Evolutionary conservation across 2,113 vertebrate genomes (phyloP).

Genomic region (Acrocephalus arundinaceus): DNA sequence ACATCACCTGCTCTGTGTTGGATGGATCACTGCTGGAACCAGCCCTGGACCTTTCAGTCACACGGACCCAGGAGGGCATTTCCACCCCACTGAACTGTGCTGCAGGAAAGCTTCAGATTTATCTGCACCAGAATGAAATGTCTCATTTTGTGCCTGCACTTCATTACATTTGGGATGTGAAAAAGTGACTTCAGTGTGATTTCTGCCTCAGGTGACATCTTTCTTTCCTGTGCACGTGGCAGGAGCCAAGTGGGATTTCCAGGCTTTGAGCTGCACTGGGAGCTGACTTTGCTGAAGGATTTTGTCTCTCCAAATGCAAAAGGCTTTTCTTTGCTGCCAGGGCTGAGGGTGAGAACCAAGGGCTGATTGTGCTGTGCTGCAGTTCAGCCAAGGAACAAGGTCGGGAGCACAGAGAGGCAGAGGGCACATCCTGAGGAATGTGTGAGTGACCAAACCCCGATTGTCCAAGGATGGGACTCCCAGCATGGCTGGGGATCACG

Average conservation of each 20-base stretch:
- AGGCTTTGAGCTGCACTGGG: background rate
- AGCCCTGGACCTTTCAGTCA: background rate
- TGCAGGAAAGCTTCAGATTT: background rate
- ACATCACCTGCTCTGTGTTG: background rate
- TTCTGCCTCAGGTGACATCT: background rate
- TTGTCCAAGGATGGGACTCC: fast-evolving
- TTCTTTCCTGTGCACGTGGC: background rate
- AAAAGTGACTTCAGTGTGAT: background rate
- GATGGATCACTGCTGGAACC: background rate
- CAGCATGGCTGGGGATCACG: fast-evolving
- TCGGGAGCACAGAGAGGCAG: background rate
- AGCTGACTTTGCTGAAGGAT: background rate
- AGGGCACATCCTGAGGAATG: background rate
- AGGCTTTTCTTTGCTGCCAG: background rate
- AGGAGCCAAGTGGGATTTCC: background rate
- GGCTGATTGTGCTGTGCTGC: background rate
- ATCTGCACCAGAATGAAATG: background rate
- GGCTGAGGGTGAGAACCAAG: background rate
- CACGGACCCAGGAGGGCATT: background rate
- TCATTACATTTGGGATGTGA: background rate
- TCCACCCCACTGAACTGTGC: no score
- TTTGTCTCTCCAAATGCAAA: background rate
- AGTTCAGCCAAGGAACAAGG: background rate
- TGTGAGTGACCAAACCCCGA: background rate
- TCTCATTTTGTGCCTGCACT: background rate